Conservation (phyloP, 2,797 vertebrate species). For the Ibycter americanus region DNA sequence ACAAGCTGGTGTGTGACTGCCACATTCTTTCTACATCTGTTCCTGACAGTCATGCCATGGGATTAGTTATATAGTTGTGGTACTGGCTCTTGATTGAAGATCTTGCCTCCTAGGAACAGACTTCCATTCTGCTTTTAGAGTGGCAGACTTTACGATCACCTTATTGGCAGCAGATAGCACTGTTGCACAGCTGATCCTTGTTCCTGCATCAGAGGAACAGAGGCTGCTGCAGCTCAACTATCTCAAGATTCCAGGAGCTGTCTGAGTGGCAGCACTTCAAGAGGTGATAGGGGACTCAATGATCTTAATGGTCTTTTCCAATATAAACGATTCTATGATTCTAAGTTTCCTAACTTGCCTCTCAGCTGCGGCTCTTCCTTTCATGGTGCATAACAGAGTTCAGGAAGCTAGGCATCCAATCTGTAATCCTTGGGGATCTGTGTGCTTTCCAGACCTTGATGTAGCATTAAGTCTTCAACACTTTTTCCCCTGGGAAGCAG, state of each 20-base stretch:
- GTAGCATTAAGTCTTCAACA: neutral
- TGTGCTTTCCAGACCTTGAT: neutral
- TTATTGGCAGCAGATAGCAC: neutral
- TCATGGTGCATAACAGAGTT: neutral
- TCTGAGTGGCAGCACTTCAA: neutral
- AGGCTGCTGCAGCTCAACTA: neutral
- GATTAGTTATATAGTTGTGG: neutral
- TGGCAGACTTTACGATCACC: neutral
- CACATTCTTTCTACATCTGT: neutral
- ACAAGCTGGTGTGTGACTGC: neutral
- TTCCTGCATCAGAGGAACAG: neutral
- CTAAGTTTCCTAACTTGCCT: neutral
- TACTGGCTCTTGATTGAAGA: neutral
- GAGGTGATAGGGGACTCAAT: neutral
- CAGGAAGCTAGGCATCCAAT: neutral
- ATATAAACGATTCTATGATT: no score
- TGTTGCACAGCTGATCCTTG: neutral
- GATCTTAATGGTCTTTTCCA: no score
- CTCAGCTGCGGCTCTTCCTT: neutral
- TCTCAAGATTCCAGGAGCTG: neutral
- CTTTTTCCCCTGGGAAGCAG: neutral
- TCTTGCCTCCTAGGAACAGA: neutral
- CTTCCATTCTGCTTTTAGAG: neutral
- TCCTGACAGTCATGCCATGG: neutral
- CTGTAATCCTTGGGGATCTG: neutral